Evolutionary conservation across 37 sponge, comb jelly and placozoan genomes (phyloP), one percentile per base, ranked within the genome.

Genomic region (Lycopodina hypogea): DNA sequence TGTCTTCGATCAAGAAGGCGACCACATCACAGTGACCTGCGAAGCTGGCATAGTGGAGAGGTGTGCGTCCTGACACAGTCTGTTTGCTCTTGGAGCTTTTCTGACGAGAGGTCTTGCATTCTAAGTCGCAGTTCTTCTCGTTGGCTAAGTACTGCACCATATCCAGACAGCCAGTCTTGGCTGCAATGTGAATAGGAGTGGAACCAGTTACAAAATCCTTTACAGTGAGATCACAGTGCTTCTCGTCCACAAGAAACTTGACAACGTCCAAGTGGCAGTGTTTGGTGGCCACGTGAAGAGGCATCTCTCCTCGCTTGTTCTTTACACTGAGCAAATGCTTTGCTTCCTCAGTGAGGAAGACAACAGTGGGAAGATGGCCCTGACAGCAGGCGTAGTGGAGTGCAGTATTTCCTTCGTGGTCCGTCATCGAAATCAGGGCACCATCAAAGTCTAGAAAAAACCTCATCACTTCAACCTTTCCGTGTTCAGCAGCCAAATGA

Each of bases 261-360:
- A 86, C 35, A 30, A 81, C 52, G 33, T 68, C 71, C 0, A 56
- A 2, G 38, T 64, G 51, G 18, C 86, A 71, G 8, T 58, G 37
- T 21, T 82, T 79, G 0, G 80, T 76, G 23, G 93, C 86, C 45
- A 71, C 40, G 76, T 93, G 89, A 2, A 93, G 57, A 58, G 93
- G 86, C 0, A 69, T 77, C 24, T 86, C 81, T 14, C 93, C 93
- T 69, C 39, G 42, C 29, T 51, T 72, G 72, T 89, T 83, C 17
- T 24, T 37, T 12, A 22, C 0, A 9, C 7, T n/a, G 15, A 76
- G 26, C 2, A 62, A 42, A 76, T 76, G 76, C 41, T 60, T 76
- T 29, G 62, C 62, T 40, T 41, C 62, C 3, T 60, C 24, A 26
- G 37, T 35, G 56, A 78, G 79, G 33, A 38, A 78, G 39, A 11